These are phyloP conservation scores for Teleogryllus occipitalis DNA, from an alignment of 1,140 invertebrate species.

Conservation along the genomic window DNA sequence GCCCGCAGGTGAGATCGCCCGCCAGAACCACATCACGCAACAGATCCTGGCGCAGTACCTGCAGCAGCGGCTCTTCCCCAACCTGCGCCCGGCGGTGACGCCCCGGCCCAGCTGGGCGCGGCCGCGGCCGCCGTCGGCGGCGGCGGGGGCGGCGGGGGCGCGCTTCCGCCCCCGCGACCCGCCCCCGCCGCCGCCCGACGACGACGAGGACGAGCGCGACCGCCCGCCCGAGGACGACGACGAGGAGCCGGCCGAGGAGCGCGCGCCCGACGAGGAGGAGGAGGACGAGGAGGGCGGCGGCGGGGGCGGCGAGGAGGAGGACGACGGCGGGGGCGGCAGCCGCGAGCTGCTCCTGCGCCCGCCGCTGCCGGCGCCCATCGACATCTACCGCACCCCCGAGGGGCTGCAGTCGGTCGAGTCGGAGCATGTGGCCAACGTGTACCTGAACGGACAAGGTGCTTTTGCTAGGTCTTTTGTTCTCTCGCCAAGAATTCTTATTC, in stretches of 20 bases:
- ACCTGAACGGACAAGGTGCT: constrained; percentile 13
- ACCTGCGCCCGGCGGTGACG: constrained; percentile 34
- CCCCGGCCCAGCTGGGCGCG: background rate
- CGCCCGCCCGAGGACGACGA: background rate
- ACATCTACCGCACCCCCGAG: background rate
- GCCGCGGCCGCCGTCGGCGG: too few species aligned
- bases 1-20: constrained; percentile 42
- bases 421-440: constrained; percentile 18
- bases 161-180: too few species aligned
- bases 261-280: background rate
- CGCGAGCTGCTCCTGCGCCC: too few species aligned
- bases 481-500: background rate
- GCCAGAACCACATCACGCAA: constrained; percentile 61
- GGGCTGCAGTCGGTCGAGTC: constrained; percentile 16
- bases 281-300: background rate
- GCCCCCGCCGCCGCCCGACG: background rate
- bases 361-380: background rate
- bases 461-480: background rate
- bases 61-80: constrained; percentile 50
- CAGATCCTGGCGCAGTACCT: constrained; percentile 61
- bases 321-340: background rate
- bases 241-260: background rate
- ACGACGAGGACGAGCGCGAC: background rate
- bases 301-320: background rate
- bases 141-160: too few species aligned